Evolutionary conservation across 1,140 invertebrate genomes (phyloP), one percentile per base, ranked within the genome.

Genomic region (Aphaenogaster floridana): DNA sequence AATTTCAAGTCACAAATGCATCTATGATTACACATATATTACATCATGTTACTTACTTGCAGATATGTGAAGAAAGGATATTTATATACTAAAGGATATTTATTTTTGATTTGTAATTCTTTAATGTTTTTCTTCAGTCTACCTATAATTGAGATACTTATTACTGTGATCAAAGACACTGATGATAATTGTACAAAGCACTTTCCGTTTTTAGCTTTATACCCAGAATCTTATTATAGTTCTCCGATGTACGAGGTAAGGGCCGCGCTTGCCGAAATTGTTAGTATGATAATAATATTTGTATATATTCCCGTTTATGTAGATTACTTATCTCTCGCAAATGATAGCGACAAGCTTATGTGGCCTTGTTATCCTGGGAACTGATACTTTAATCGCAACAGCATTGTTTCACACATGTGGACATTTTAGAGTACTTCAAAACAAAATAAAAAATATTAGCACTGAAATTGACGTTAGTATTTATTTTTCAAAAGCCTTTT

Each of bases 381-480:
- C 87, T 36, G 93, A 93, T 57, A 91, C 91, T 57, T 15, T 93
- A 42, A 93, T 93, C 57, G 92, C 93, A 13, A 92, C 91, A 50
- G 92, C 93, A 17, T 6, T 93, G 15, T 90, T 93, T 50, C 91
- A 93, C 39, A 93, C 92, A 13, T 93, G 90, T 72, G 92, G 91
- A 2, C 93, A 93, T 59, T 93, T 93, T 59, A 61, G 66, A 81
- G 80, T 91, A 77, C 52, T 93, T 17, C 66, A 89, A 86, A 21
- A 85, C 69, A 92, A 91, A 34, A 69, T 93, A 39, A 42, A 86
- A 15, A 69, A 83, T 68, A 72, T 93, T 4, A 63, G 80, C 28
- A 63, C 36, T 69, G 45, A 69, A 52, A 74, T 68, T 36, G 61
- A 52, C n/a, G 86, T 86, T 63, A 74, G 80, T 84, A 83, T 36